Evolutionary conservation across 2,888 invertebrate species (phyloP).

Genomic region (Allacma fusca): DNA sequence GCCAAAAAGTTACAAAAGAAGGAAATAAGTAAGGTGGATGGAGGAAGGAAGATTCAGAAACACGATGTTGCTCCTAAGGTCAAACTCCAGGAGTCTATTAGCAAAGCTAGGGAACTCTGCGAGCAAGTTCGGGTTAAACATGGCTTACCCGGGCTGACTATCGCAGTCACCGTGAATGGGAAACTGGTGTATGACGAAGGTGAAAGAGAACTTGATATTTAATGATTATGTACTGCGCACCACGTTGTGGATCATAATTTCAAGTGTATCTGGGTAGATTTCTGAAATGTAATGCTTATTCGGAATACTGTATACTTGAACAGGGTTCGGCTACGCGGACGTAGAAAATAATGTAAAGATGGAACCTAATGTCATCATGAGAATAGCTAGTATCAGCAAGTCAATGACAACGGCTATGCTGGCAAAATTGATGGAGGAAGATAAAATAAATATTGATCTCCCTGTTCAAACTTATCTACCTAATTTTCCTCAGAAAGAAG

Average conservation of each 20-base stretch:
- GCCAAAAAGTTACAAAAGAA: too few species aligned
- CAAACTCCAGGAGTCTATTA: slow-evolving; percentile 54
- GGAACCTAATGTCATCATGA: slow-evolving; percentile 66
- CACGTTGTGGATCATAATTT: too few species aligned
- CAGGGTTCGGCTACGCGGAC: slow-evolving; percentile 68
- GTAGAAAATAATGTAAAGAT: slow-evolving; percentile 68
- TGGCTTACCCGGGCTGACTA: slow-evolving; percentile 65
- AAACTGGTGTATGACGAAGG: slow-evolving; percentile 66
- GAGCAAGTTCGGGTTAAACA: slow-evolving; percentile 59
- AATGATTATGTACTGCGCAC: too few species aligned
- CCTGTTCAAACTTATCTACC: slow-evolving; percentile 68
- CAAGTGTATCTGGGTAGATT: not conserved
- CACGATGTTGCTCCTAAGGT: not conserved
- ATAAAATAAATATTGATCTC: slow-evolving; percentile 68
- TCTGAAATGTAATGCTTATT: not conserved
- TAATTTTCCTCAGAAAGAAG: slow-evolving; percentile 67
- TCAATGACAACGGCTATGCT: slow-evolving; percentile 67
- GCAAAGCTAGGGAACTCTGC: slow-evolving; percentile 57
- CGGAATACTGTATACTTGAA: not conserved
- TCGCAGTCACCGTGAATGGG: slow-evolving; percentile 67
- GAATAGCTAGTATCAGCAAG: slow-evolving; percentile 72
- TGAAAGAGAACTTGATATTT: slow-evolving; percentile 15
- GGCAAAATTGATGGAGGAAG: slow-evolving; percentile 67
- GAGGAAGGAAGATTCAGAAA: not conserved
- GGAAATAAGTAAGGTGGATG: slow-evolving; percentile 5